Base-by-base conservation (phyloP, 2,888 invertebrate genomes). In the Cephus spinipes region DNA sequence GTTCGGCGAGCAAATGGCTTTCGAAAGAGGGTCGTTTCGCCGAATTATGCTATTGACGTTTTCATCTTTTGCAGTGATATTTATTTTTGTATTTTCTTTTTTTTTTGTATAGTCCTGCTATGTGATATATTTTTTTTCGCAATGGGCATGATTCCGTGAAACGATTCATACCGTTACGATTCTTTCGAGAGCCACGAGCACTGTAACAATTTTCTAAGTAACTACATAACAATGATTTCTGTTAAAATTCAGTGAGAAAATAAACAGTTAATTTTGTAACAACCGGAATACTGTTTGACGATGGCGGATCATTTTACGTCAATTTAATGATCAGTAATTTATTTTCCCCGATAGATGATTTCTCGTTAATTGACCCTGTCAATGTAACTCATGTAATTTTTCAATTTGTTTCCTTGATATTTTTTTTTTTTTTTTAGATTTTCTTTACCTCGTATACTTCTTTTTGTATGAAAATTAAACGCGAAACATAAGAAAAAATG, bases 151-250 rank as follows among this genome's bases (percentile, higher is more conserved):
- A 80, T 76, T 80, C 40, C 75, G 68, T 76, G 76, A 77, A 83
- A 80, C 76, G 71, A 69, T 32, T 71, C 32, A 69, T 40, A 75
- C 74, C 30, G 40, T 4, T 73, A 77, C 30, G 68, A 77, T 12
- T 73, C 74, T 80, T 81, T 83, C 76, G 79, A 34, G 77, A 85
- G 69, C 36, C 83, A 76, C 35, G 77, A 80, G 81, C 83, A 73
- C 80, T 71, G 71, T 76, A 76, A 79, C 76, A 73, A 77, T 11
- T 68, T 73, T 80, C 75, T 80, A 81, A 77, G 79, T 77, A 83
- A 83, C 81, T 85, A 85, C 79, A 86, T 88, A 87, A 88, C 87
- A 88, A 87, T 84, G 82, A 82, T 83, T 86, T 85, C 76, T 83
- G 83, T 83, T 85, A 84, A 78, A 87, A 81, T 85, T 82, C 77